Evolutionary conservation across 2,888 invertebrate species (phyloP), one percentile per base, ranked within the genome.

Genomic region (Ephialtes manifestator): DNA sequence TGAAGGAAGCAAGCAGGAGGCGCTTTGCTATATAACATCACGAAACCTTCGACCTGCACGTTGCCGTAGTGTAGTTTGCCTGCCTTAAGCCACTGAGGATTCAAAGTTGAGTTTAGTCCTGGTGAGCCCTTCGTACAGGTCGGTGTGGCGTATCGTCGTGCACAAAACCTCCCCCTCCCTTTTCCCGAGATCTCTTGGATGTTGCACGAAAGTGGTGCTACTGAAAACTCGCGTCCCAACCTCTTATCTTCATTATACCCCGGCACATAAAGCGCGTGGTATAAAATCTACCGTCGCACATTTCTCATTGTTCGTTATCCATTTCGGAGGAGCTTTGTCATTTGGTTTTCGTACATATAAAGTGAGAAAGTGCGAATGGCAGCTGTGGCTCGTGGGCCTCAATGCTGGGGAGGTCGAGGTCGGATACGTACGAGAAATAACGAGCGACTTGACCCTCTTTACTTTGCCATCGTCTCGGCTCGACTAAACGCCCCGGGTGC

Each of bases 11-110:
- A 24, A 67, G 53, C 48, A 80, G 67, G 81, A 48, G 77, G 81
- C 76, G 80, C 85, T 86, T 85, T 88, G 86, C 87, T 85, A 88
- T 86, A 87, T 81, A 72, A 81, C 79, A 84, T 80, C 60, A 85
- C 80, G 78, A 85, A 86, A 83, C 84, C 84, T 82, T 86, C 81
- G 81, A 82, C 82, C 85, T 82, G 84, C 71, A 85, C 81, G 79
- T 80, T 86, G 84, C 85, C 76, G 72, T 55, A 55, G 67, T 71
- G 70, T 67, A 58, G 70, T 39, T 83, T 67, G 65, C 53, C 74
- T 75, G 81, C 68, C 79, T 79, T 76, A 53, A 85, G 82, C 79
- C 51, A 76, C 82, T 76, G 20, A 71, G 67, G 71, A 79, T 80
- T 75, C 85, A 76, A 72, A 79, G 53, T 72, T 46, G 84, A 83